Conservation (phyloP, 2,113 vertebrate genomes). For the Pterocles gutturalis region DNA sequence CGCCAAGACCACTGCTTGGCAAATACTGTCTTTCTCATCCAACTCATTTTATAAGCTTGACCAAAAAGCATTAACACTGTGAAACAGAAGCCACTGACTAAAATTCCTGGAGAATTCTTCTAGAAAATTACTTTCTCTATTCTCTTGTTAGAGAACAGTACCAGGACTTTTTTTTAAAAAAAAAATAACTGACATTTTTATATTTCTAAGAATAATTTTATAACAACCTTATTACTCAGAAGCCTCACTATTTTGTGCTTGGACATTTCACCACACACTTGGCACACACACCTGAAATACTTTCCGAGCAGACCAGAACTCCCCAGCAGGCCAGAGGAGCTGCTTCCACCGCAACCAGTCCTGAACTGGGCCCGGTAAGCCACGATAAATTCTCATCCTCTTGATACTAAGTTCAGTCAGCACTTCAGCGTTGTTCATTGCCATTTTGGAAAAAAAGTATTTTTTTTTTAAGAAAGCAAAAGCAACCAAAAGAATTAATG, state of each 20-base stretch:
- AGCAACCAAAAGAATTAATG: constrained; percentile 12
- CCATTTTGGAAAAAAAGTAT: background rate
- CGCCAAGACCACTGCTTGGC: background rate
- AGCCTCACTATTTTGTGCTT: background rate
- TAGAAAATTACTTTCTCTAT: background rate
- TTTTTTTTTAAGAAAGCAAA: background rate
- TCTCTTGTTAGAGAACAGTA: background rate
- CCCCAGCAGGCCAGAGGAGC: background rate
- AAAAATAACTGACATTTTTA: background rate
- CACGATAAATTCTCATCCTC: background rate
- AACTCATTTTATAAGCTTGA: background rate
- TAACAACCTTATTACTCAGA: background rate
- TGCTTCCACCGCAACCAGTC: background rate
- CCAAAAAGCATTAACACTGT: background rate
- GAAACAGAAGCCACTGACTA: background rate
- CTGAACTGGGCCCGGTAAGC: background rate
- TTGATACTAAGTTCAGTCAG: background rate
- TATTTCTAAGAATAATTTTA: background rate
- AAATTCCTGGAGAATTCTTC: background rate
- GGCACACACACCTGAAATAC: background rate
- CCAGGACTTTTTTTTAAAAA: background rate
- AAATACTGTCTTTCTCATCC: background rate
- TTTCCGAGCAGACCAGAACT: background rate
- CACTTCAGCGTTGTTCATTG: background rate
- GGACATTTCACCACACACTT: background rate